phyloP scores from a whole-genome alignment of 1,140 invertebrate genomes.

The Chlorops oryzae region DNA sequence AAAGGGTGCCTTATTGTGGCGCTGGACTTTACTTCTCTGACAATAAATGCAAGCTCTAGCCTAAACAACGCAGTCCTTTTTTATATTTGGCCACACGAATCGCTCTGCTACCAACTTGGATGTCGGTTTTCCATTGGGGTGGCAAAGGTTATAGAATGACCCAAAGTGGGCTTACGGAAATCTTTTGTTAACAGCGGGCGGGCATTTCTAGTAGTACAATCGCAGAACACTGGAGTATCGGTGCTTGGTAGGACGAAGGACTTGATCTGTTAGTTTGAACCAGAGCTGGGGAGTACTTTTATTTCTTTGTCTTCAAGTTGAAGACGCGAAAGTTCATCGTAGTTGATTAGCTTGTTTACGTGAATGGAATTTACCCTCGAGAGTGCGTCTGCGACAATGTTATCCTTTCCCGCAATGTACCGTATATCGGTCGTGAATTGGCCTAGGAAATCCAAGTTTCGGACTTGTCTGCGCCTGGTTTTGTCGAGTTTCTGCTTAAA shows the following conservation, averaged over 20 bases:
- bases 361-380: constrained; percentile 35
- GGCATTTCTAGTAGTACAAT: constrained; percentile 8
- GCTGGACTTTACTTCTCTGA: constrained; percentile 7
- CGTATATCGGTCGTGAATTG: constrained; percentile 43
- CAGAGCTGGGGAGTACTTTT: background rate
- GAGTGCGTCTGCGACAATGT: constrained; percentile 36
- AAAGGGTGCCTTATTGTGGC: background rate
- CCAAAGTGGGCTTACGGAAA: background rate
- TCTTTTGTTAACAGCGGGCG: background rate
- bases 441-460: constrained; percentile 42
- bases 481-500: constrained; percentile 34
- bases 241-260: background rate
- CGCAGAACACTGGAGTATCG: background rate
- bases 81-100: constrained; percentile 3
- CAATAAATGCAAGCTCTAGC: background rate
- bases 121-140: background rate
- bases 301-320: constrained; percentile 3
- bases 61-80: background rate
- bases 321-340: constrained; percentile 2
- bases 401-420: constrained; percentile 38
- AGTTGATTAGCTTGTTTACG: too few relatives aligned
- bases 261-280: constrained; percentile 2
- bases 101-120: background rate
- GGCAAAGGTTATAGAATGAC: constrained; percentile 2
- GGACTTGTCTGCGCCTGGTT: constrained; percentile 24